Conservation (phyloP, 2,797 vertebrate species). For the Dendrocincla tyrannina region DNA sequence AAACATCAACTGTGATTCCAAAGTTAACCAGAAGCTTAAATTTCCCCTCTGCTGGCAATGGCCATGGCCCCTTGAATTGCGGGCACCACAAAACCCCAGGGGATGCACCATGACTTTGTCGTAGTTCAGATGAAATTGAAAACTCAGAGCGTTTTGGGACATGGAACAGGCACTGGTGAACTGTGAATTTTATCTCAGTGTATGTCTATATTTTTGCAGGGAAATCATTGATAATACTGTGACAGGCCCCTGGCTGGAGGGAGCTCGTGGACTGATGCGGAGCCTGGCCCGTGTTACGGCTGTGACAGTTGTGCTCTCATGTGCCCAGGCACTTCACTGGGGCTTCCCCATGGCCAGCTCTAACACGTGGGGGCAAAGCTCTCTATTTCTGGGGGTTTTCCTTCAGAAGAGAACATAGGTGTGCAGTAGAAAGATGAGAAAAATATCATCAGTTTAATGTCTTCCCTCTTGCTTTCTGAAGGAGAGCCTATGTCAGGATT, state of each 20-base stretch:
- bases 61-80: not conserved
- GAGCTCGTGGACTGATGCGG: fast-evolving
- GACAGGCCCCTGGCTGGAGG: not conserved
- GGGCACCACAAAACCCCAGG: not conserved
- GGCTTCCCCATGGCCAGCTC: not conserved
- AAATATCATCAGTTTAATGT: not conserved
- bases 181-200: not conserved
- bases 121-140: slow-evolving; percentile 11
- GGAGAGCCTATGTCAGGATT: not conserved
- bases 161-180: not conserved
- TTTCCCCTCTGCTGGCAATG: not conserved
- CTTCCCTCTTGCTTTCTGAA: not conserved
- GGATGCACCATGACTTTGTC: not conserved
- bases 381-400: not conserved
- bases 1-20: not conserved
- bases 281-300: fast-evolving
- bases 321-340: not conserved
- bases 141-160: not conserved
- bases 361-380: not conserved
- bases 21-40: not conserved
- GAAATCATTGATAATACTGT: not conserved
- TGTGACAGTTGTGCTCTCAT: not conserved
- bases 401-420: not conserved
- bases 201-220: not conserved
- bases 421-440: not conserved